These are phyloP conservation scores for Gymnoscopelus braueri DNA, from an alignment of 2,797 vertebrate genomes.

Conservation along the genomic window DNA sequence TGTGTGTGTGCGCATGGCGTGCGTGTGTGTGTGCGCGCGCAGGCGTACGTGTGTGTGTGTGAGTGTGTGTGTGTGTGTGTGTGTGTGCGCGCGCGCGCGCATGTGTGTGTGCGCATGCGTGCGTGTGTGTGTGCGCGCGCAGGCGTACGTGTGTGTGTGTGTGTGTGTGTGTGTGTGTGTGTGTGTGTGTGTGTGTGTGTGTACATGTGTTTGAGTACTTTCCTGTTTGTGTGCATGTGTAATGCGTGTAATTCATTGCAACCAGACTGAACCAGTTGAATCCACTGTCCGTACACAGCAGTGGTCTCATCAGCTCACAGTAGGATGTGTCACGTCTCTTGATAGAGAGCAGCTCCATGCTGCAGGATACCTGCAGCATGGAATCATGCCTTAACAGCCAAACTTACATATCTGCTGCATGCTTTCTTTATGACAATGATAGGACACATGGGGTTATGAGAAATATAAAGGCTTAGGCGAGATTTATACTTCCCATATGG, in stretches of 20 bases:
- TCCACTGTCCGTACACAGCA: not conserved
- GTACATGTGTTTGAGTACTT: constrained; percentile 8
- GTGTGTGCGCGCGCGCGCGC: not conserved
- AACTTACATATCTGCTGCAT: not conserved
- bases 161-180: not conserved
- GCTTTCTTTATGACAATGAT: constrained; percentile 14
- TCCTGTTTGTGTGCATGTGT: too few species aligned
- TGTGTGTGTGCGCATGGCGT: not conserved
- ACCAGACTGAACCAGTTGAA: constrained; percentile 5
- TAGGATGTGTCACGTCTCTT: constrained; percentile 18
- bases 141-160: constrained; percentile 12
- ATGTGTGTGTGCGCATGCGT: constrained; percentile 2
- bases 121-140: not conserved
- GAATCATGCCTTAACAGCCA: constrained; percentile 14
- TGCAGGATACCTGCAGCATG: constrained; percentile 9
- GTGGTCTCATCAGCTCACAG: constrained; percentile 11
- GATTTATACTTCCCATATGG: not conserved
- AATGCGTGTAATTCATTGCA: not conserved
- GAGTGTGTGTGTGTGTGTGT: not conserved
- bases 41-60: constrained; percentile 12
- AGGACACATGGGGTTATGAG: constrained; percentile 5
- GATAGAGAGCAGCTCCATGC: constrained; percentile 13
- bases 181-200: not conserved
- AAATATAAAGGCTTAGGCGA: not conserved
- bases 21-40: not conserved